Base-by-base conservation (phyloP, 1,140 invertebrate species). In the Eupristina koningsbergeri region DNA sequence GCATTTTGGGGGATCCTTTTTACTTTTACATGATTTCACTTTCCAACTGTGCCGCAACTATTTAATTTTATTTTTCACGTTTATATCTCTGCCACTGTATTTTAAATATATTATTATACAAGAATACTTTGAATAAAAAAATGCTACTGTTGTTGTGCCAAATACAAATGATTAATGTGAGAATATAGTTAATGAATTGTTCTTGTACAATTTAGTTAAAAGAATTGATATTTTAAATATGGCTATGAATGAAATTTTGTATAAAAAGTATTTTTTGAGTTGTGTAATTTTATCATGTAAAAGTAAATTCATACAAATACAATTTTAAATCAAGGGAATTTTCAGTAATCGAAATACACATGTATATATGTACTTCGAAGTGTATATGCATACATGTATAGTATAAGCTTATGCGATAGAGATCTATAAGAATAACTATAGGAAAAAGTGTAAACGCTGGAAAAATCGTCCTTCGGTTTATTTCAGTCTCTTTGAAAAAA, bases 11-110 rank as follows among this genome's bases (percentile, higher is more conserved):
- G 39, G 69, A 74, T 75, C 26, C 22, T 67, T 53, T 50, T 82
- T 61, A 67, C 29, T 67, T 74, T 82, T 76, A 76, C 41, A 61
- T 50, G 75, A 82, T 83, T 77, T 77, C 45, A 77, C 81, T 83
- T 77, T 83, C 63, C 11, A 50, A 31, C 31, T 29, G 41, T 50
- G 58, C 53, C 29, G 31, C 71, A 50, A 53, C 80, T 63, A 81
- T 81, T 81, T 29, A 8, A 69, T 41, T 71, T 71, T 31, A 64
- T 64, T 71, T 41, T 71, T 41, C 29, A 71, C 36, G 39, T 13
- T 9, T 5, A 13, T 69, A 22, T 7, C 41, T 19, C 8, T 3
- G 19, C 26, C 7, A n/a, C 26, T 41, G 36, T 69, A 34, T 34
- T 34, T 50, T 26, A 22, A 41, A 41, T 26, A 8, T 29, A 1